A percentile compares a stretch with the other conserved stretches of the same genome.
These are phyloP conservation scores for Hyperoodon ampullatus DNA, from an alignment of 2,113 vertebrate genomes.

Conservation along the genomic window DNA sequence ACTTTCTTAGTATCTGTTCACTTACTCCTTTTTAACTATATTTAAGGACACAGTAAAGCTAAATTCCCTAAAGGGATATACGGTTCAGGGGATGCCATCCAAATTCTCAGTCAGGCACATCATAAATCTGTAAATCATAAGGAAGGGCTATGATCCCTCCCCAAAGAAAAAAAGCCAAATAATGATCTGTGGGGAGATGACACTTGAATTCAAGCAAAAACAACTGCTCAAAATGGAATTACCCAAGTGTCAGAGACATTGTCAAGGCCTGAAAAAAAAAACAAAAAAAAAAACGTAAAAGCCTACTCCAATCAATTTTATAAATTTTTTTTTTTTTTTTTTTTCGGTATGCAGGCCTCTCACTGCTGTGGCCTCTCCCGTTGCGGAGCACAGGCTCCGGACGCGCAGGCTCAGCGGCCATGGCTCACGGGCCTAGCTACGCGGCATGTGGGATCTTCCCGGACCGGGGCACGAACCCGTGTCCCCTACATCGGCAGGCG, in stretches of 20 bases:
- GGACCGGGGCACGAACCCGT: too few species aligned
- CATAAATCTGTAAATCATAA: conserved; percentile 52
- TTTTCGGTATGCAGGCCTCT: too few species aligned
- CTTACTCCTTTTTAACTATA: background rate
- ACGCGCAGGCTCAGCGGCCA: too few species aligned
- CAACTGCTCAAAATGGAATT: conserved; percentile 31
- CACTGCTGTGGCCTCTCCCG: too few species aligned
- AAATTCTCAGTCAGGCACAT: conserved; percentile 49
- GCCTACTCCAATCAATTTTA: background rate
- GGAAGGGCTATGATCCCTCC: background rate
- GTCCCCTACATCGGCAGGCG: too few species aligned
- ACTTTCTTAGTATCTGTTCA: background rate
- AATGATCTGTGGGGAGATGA: conserved; percentile 40
- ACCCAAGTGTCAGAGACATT: conserved; percentile 8
- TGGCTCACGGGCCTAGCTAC: too few species aligned
- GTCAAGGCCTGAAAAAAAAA: background rate
- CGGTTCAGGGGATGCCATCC: background rate
- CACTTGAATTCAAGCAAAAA: conserved; percentile 43
- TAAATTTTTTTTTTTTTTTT: background rate
- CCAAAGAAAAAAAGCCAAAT: conserved; percentile 17
- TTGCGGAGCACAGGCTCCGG: too few species aligned
- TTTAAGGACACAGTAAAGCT: conserved; percentile 1
- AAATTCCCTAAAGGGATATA: conserved; percentile 52
- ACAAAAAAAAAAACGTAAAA: background rate
- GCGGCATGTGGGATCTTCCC: too few species aligned